phyloP scores from a whole-genome alignment of 2,888 invertebrate species.

The Pyrrhosoma nymphula region DNA sequence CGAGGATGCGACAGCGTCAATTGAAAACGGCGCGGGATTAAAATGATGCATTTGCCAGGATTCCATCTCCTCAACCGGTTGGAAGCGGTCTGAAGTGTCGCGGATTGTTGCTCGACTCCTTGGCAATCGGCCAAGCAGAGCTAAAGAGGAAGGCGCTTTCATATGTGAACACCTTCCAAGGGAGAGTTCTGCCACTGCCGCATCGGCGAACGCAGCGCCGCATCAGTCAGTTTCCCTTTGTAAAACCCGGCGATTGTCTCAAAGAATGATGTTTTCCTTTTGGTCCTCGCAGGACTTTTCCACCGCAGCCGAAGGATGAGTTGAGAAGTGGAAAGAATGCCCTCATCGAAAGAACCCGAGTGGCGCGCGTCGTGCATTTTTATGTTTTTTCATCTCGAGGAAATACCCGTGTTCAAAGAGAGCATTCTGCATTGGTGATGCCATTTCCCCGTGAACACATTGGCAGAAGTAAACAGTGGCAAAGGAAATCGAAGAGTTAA shows the following conservation, averaged over 20 bases:
- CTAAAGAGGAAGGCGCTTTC: neutral
- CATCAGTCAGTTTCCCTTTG: neutral
- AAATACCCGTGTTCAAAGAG: neutral
- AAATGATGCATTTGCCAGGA: neutral
- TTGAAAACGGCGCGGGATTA: neutral
- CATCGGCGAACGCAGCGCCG: neutral
- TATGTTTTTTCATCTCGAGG: neutral
- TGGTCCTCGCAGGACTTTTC: neutral
- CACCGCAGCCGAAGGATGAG: neutral
- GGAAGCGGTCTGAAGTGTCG: neutral
- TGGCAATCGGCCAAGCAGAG: constrained; percentile 7
- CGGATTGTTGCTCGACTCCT: neutral
- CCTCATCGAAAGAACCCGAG: neutral
- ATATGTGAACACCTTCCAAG: neutral
- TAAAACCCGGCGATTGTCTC: constrained; percentile 2
- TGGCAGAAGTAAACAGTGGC: no score
- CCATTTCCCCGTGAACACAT: neutral
- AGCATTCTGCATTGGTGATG: neutral
- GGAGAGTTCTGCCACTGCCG: neutral
- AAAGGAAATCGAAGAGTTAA: no score
- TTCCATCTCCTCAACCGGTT: neutral
- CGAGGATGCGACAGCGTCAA: neutral
- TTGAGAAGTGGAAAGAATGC: neutral
- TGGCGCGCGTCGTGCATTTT: neutral
- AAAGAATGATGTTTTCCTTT: neutral